Percentiles rank a stretch among this genome's conserved stretches.
Conservation (phyloP, 53 echinoderm and acorn worm species). For the Glandiceps talaboti region DNA sequence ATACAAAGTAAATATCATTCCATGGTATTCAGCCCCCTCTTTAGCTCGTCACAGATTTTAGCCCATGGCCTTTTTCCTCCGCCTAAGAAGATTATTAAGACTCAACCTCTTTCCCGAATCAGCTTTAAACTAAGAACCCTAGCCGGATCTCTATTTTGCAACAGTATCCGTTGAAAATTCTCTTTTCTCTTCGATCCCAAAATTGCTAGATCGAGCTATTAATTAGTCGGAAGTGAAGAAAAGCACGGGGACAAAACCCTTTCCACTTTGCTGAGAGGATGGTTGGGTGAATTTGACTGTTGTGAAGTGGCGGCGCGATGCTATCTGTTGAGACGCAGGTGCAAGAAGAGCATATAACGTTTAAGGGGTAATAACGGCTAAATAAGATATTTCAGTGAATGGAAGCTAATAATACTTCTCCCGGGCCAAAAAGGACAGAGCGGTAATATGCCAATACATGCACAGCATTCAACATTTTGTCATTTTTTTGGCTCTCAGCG, state of each 20-base stretch:
- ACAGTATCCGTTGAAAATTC: background rate
- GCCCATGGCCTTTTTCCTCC: background rate
- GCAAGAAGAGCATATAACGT: background rate
- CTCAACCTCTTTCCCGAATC: background rate
- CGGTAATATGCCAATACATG: too few species aligned
- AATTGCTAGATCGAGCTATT: background rate
- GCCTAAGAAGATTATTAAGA: background rate
- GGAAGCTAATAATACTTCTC: background rate
- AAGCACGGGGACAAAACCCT: background rate
- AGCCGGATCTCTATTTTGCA: background rate
- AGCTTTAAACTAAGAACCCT: background rate
- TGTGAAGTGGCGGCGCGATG: background rate
- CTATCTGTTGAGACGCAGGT: background rate
- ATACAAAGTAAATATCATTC: too few species aligned
- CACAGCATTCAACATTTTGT: too few species aligned
- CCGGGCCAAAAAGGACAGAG: background rate
- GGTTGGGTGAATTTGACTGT: too few species aligned
- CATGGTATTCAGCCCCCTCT: too few species aligned
- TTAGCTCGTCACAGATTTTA: too few species aligned
- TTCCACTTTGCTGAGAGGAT: background rate
- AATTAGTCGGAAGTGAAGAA: background rate
- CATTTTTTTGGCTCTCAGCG: too few species aligned
- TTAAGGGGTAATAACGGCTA: background rate
- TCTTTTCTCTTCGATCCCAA: background rate
- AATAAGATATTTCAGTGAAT: background rate